phyloP scores from a whole-genome alignment of 2,888 invertebrate species.

The Dichetophora obliterata region DNA sequence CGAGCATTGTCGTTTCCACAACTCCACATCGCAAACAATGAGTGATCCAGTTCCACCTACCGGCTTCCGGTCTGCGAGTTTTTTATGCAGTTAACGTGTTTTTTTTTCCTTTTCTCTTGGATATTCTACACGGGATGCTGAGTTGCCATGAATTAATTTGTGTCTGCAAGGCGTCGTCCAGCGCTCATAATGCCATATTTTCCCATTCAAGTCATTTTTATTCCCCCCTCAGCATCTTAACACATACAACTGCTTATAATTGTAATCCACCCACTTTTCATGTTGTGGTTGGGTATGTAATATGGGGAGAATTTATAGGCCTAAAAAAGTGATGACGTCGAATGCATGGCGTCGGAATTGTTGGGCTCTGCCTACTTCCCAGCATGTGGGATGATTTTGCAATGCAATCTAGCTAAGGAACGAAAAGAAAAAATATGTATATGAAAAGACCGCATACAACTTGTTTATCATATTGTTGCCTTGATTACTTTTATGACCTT shows the following conservation, averaged over 20 bases:
- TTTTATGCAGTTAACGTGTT: conserved; percentile 16
- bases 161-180: conserved; percentile 19
- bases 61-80: conserved; percentile 42
- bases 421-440: conserved; percentile 43
- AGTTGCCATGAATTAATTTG: conserved; percentile 28
- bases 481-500: conserved; percentile 2
- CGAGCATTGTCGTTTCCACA: conserved; percentile 35
- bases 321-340: conserved; percentile 45
- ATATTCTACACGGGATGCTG: neutral
- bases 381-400: conserved; percentile 52
- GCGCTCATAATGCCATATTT: conserved; percentile 39
- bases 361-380: conserved; percentile 52
- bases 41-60: conserved; percentile 46
- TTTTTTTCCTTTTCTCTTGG: neutral
- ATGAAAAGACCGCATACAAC: neutral
- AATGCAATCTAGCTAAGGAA: conserved; percentile 49
- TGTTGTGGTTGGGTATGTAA: conserved; percentile 6
- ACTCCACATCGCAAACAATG: conserved; percentile 23
- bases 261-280: conserved; percentile 33
- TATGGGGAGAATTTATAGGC: neutral
- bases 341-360: conserved; percentile 39
- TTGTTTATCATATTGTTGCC: neutral
- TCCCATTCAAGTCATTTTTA: conserved; percentile 20
- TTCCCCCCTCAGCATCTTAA: neutral
- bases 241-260: conserved; percentile 15